These are phyloP conservation scores for Operophtera brumata DNA, from an alignment of 2,888 invertebrate species.

Conservation along the genomic window DNA sequence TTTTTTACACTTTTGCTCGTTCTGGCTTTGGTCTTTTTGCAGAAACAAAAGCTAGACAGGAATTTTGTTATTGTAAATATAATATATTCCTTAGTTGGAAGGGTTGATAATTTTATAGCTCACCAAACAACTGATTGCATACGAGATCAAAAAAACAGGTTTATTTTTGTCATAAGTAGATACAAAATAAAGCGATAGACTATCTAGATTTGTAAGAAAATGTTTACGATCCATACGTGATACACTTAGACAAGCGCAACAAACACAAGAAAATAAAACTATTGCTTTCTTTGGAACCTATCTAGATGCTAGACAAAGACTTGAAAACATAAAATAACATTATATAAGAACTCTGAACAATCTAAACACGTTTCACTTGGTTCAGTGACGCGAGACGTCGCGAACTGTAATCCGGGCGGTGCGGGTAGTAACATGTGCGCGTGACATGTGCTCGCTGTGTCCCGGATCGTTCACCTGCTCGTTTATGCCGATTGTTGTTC, in stretches of 20 bases:
- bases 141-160: not conserved
- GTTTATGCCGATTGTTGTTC: too few species aligned
- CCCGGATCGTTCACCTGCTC: not conserved
- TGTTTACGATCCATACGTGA: too few species aligned
- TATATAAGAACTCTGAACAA: not conserved
- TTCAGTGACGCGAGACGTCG: not conserved
- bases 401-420: not conserved
- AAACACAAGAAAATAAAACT: not conserved
- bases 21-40: not conserved
- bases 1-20: conserved; percentile 6
- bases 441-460: not conserved
- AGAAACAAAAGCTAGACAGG: not conserved
- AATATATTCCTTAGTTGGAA: too few species aligned
- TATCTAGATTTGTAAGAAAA: too few species aligned
- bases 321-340: not conserved
- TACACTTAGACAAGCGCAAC: not conserved
- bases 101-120: too few species aligned
- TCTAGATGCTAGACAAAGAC: not conserved
- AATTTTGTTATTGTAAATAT: too few species aligned
- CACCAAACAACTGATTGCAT: too few species aligned
- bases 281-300: not conserved
- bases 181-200: not conserved
- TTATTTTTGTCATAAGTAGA: not conserved
- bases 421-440: not conserved
- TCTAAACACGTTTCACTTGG: not conserved